Evolutionary conservation across 2,113 vertebrate genomes (phyloP).

Genomic region (Saimiri boliviensis): DNA sequence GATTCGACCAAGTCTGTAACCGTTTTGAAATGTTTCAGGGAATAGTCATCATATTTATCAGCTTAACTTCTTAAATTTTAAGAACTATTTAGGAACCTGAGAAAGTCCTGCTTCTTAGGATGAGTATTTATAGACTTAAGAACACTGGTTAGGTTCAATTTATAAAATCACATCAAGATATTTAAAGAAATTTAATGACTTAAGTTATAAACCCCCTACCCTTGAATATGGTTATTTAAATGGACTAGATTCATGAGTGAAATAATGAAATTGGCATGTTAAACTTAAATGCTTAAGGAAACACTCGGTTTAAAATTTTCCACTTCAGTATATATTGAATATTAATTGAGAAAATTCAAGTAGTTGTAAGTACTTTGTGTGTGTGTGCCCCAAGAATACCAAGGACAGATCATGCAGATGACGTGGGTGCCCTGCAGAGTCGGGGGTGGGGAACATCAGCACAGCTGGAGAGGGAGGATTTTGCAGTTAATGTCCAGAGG

Average conservation of each 20-base stretch:
- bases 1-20: not conserved
- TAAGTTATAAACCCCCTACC: not conserved
- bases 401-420: not conserved
- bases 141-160: not conserved
- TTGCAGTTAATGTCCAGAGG: not conserved
- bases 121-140: not conserved
- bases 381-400: not conserved
- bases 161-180: conserved; percentile 10
- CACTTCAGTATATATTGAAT: not conserved
- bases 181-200: not conserved
- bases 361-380: not conserved
- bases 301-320: not conserved
- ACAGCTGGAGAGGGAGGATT: not conserved
- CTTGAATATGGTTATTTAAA: not conserved
- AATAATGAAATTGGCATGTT: conserved; percentile 27
- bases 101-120: not conserved
- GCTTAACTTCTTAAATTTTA: conserved; percentile 20
- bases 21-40: not conserved
- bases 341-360: not conserved
- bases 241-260: not conserved
- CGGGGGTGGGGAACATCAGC: fast-evolving
- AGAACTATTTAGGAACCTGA: not conserved
- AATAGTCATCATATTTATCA: not conserved
- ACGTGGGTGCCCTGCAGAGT: not conserved
- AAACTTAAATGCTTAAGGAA: conserved; percentile 1